Percentiles rank a stretch among this genome's conserved stretches.
Conservation (phyloP, 1,140 invertebrate genomes). For the Drosophila mauritiana region DNA sequence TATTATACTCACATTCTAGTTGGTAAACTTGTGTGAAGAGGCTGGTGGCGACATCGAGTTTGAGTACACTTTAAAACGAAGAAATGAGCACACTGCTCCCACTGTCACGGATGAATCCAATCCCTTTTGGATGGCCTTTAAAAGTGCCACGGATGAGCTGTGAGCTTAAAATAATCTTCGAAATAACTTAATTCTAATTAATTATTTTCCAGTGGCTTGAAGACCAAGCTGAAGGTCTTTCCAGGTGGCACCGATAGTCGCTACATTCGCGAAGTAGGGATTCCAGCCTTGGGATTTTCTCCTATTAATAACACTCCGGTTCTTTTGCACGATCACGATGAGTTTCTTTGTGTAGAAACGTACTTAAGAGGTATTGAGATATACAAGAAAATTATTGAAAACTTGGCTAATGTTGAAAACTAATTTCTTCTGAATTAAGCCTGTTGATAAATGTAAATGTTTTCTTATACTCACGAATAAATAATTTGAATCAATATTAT, state of each 20-base stretch:
- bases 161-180: slow-evolving; percentile 60
- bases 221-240: slow-evolving; percentile 89
- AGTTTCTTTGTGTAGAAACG: slow-evolving; percentile 88
- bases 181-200: no score
- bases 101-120: slow-evolving; percentile 90
- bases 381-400: slow-evolving; percentile 87
- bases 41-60: slow-evolving; percentile 92
- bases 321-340: slow-evolving; percentile 92
- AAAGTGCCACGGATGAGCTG: slow-evolving; percentile 86
- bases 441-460: no score
- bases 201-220: slow-evolving; percentile 83
- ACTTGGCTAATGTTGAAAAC: slow-evolving; percentile 1
- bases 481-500: no score
- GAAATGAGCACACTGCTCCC: slow-evolving; percentile 87
- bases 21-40: slow-evolving; percentile 91
- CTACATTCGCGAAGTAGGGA: slow-evolving; percentile 89
- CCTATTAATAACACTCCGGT: slow-evolving; percentile 91
- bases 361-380: slow-evolving; percentile 91
- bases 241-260: slow-evolving; percentile 92
- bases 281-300: slow-evolving; percentile 92
- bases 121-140: slow-evolving; percentile 92
- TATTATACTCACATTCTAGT: slow-evolving; percentile 68
- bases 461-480: no score
- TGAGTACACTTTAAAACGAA: slow-evolving; percentile 86
- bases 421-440: neutral